Evolutionary conservation across 1,140 invertebrate genomes (phyloP).

Genomic region (Zophobas morio): DNA sequence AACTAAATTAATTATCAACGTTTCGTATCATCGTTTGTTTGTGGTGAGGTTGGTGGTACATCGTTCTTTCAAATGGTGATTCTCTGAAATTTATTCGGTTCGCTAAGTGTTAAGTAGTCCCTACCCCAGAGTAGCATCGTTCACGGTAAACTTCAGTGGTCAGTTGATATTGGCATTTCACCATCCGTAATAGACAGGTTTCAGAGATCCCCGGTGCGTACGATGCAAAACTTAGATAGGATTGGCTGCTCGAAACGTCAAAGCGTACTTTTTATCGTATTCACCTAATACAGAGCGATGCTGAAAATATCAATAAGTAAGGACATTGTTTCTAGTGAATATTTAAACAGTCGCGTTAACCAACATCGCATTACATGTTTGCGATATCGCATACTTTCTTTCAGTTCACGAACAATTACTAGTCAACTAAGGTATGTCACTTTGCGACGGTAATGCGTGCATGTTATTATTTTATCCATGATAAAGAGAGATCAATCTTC

Average conservation of each 20-base stretch:
- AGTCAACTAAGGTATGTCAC: conserved; percentile 41
- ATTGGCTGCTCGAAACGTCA: neutral
- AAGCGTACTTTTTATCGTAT: too few relatives aligned
- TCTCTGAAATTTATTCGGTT: conserved; percentile 53
- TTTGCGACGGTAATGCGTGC: conserved; percentile 40
- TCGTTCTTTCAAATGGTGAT: conserved; percentile 54
- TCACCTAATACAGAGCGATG: too few relatives aligned
- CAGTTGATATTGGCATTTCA: conserved; percentile 54
- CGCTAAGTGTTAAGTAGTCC: conserved; percentile 50
- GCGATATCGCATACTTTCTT: neutral
- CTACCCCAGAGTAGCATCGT: conserved; percentile 45
- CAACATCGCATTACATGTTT: too few relatives aligned
- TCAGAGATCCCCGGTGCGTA: conserved; percentile 17
- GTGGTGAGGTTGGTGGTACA: conserved; percentile 51
- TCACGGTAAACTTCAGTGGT: conserved; percentile 50
- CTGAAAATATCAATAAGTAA: too few relatives aligned
- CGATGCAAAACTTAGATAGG: conserved; percentile 12
- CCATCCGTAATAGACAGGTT: conserved; percentile 40
- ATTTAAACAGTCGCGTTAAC: too few relatives aligned
- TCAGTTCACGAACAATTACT: conserved; percentile 6
- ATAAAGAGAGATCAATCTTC: conserved; percentile 48
- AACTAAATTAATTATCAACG: conserved; percentile 4
- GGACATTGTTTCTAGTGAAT: too few relatives aligned
- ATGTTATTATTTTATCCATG: conserved; percentile 48
- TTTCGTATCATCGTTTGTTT: conserved; percentile 45